Base-by-base conservation (phyloP, 2,888 invertebrate genomes). In the Drosophila subquinaria region DNA sequence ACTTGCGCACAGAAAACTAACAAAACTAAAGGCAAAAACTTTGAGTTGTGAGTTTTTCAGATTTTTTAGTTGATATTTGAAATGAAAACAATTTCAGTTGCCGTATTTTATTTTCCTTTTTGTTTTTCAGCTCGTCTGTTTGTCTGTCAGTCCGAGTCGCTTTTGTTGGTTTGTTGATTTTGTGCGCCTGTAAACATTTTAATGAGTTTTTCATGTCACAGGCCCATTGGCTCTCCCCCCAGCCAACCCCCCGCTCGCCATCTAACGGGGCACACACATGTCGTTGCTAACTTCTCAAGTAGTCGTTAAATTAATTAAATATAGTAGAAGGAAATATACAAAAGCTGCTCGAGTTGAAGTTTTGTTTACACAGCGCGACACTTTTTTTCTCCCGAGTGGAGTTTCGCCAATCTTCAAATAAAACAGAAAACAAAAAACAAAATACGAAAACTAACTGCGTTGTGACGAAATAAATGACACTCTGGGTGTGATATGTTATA, bases 221-320 rank as follows among this genome's bases (percentile, higher is more conserved):
- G 51, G 72, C 82, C 68, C 79, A 71, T 77, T 66, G 76, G 72
- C 72, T 59, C 53, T 56, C 62, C 69, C 68, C 61, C 59, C 35
- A 55, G 35, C 11, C 35, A 17, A 33, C 61, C 53, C 52, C 56
- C 40, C 13, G 13, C 50, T 10, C 52, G 17, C 64, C 47, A 30
- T 40, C 35, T 50, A 67, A 65, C 33, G 13, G 3, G 35, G 13
- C 27, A 45, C 45, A 63, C 42, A 67, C 70, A 73, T 81, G 74
- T 84, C 79, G 66, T 45, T 67, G 80, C 79, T 76, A 87, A 90
- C 89, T 90, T 89, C 90, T 90, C 88, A 90, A 90, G 90, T 90
- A 90, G 90, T 90, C 90, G 86, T 83, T 85, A 85, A 90, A 88
- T 90, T 90, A 90, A 90, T 90, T 90, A 90, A 90, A 88, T 90